A percentile compares a stretch with the other conserved stretches of the same genome.
Conservation (phyloP, 2,113 vertebrate genomes). For the Cepphus grylle region DNA sequence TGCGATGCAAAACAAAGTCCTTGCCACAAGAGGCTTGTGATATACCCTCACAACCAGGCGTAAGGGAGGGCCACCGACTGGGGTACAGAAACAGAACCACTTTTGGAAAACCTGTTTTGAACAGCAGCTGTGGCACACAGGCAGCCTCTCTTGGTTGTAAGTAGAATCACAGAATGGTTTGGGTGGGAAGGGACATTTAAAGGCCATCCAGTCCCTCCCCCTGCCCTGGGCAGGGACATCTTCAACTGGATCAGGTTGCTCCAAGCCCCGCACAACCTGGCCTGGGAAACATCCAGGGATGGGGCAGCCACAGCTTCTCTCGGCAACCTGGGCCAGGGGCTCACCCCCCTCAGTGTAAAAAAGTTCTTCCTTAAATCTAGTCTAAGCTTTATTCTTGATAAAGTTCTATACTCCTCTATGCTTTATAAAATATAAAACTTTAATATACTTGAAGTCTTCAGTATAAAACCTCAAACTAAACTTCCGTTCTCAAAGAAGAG, state of each 20-base stretch:
- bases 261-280: too few species aligned
- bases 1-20: fast-evolving
- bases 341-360: too few species aligned
- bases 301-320: too few species aligned
- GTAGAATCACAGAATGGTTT: background rate
- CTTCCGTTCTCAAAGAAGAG: background rate
- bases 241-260: background rate
- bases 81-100: fast-evolving
- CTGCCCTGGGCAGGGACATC: background rate
- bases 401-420: background rate
- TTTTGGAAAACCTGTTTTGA: too few species aligned
- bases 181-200: background rate
- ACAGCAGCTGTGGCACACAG: fast-evolving
- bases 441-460: too few species aligned
- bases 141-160: fast-evolving
- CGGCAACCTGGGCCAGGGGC: too few species aligned
- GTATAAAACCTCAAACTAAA: fast-evolving
- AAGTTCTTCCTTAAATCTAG: background rate
- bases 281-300: too few species aligned
- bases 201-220: too few species aligned
- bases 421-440: background rate
- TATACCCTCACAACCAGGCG: fast-evolving
- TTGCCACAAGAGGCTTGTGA: fast-evolving
- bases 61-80: fast-evolving
- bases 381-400: background rate